Evolutionary conservation across 2,113 vertebrate genomes (phyloP).

Genomic region (Corythaixoides concolor): DNA sequence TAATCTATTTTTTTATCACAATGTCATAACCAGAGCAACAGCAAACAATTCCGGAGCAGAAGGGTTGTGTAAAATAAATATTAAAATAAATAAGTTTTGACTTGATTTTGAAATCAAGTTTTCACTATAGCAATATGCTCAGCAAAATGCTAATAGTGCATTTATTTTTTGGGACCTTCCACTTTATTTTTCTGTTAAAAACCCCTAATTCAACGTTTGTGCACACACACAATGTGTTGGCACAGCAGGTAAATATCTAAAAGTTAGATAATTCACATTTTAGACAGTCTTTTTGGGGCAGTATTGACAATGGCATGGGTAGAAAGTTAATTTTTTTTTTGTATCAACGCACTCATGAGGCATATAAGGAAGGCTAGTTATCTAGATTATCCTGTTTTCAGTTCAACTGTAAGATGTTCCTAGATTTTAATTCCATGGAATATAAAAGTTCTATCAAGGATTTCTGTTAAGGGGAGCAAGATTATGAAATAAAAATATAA

Average conservation of each 20-base stretch:
- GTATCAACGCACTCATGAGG: not conserved
- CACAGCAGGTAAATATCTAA: not conserved
- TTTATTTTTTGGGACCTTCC: not conserved
- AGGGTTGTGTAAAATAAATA: not conserved
- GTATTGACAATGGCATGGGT: not conserved
- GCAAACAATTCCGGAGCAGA: not conserved
- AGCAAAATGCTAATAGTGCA: not conserved
- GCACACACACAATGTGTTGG: not conserved
- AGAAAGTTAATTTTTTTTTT: not conserved
- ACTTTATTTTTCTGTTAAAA: not conserved
- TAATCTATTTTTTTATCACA: not conserved
- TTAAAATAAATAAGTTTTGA: not conserved
- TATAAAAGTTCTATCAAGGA: not conserved
- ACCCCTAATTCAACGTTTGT: not conserved
- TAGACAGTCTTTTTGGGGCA: not conserved
- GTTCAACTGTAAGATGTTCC: not conserved
- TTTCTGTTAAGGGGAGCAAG: not conserved
- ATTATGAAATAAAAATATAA: not conserved
- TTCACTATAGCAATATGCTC: not conserved
- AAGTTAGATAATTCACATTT: not conserved
- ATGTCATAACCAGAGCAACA: not conserved
- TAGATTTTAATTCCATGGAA: not conserved
- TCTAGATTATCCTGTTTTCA: not conserved
- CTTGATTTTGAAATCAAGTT: not conserved
- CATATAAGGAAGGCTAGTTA: not conserved